These are phyloP conservation scores for Rhagium mordax DNA, from an alignment of 2,888 invertebrate species.

Conservation along the genomic window DNA sequence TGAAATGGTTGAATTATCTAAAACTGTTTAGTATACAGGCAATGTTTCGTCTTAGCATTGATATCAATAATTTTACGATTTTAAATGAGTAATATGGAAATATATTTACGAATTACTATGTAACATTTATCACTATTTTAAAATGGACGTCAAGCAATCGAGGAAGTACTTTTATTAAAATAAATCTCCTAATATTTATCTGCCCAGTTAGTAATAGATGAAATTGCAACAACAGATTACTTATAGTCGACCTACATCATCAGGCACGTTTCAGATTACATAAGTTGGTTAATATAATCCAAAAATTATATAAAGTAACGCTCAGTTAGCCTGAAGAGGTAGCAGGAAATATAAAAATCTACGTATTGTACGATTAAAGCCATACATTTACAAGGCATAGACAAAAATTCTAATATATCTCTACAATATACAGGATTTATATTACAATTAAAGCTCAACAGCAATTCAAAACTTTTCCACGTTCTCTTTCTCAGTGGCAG, in stretches of 20 bases:
- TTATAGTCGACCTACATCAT: conserved; percentile 2
- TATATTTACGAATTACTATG: neutral
- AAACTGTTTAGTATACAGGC: too few relatives aligned
- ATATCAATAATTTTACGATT: conserved; percentile 16
- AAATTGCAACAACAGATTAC: neutral
- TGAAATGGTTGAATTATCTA: too few relatives aligned
- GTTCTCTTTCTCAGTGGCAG: conserved; percentile 60
- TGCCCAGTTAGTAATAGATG: conserved; percentile 9
- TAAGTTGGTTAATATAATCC: neutral
- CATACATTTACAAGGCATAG: conserved; percentile 55
- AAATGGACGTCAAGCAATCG: conserved; percentile 50
- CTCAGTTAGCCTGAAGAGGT: conserved; percentile 28
- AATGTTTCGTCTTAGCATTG: conserved; percentile 24
- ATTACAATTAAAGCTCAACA: conserved; percentile 68
- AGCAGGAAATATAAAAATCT: conserved; percentile 48
- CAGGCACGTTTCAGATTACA: conserved; percentile 28
- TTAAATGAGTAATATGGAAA: conserved; percentile 47
- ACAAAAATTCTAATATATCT: conserved; percentile 47
- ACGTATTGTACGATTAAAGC: conserved; percentile 56
- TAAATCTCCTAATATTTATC: conserved; percentile 20
- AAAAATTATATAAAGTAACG: conserved; percentile 10
- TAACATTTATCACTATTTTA: conserved; percentile 28
- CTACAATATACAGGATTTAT: conserved; percentile 59
- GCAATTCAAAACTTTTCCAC: conserved; percentile 62
- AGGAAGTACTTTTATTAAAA: conserved; percentile 37